Base-by-base conservation (phyloP, 2,113 vertebrate species). In the Sphaerodactylus townsendi region DNA sequence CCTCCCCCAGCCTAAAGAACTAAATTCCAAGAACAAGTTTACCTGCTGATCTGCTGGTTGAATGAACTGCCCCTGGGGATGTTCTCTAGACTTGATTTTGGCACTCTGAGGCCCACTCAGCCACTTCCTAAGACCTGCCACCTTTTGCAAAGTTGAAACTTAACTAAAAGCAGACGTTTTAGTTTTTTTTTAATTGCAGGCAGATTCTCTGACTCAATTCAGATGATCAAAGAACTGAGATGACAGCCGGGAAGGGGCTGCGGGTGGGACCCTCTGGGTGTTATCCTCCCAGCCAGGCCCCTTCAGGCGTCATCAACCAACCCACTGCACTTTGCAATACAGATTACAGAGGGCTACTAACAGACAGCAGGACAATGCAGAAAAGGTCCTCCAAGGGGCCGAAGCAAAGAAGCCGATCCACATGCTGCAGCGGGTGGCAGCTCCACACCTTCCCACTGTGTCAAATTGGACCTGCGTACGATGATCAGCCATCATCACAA, bases 41-140 rank as follows among this genome's bases (percentile, higher is more conserved):
- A 30, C 33, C 21, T 50, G n/a, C 33, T 56, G 35, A 28, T 21
- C 41, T 48, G 65, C 19, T 14, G 21, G 19, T 19, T 78, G 28
- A 19, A 9, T 44, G 37, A 30, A 64, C 25, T 17, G 46, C 25
- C n/a, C 74, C 25, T 41, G 64, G 46, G 4, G 21, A 3, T 46
- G n/a, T 39, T 39, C 23, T 62, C 39, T 64, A 44, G 48, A 30
- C 17, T 10, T 41, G 14, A 37, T 14, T 64, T 30, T n/a, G 15
- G 25, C 30, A 23, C 1, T 13, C 9, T 0, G 4, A 79, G 1
- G 10, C 28, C 39, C 2, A n/a, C 2, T 10, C 3, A 35, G 21
- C 35, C 10, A 25, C 53, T 71, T 41, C 69, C 50, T 56, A 30
- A 71, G 53, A 72, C 25, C 48, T 81, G 48, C 79, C 30, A 53